Evolutionary conservation across 2,797 vertebrate species (phyloP).

Genomic region (Poecilia gillii): DNA sequence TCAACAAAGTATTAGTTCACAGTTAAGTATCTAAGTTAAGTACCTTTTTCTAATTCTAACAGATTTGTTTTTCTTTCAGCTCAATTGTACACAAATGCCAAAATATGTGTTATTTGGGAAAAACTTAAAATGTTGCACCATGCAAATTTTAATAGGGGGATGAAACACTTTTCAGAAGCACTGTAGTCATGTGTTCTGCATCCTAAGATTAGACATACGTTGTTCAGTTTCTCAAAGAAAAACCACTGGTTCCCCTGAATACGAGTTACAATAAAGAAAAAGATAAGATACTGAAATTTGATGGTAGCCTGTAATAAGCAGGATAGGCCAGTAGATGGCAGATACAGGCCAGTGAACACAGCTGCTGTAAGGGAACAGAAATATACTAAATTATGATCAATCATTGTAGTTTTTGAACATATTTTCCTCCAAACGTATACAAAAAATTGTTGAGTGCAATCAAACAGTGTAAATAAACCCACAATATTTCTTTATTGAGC

Average conservation of each 20-base stretch:
- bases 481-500: slow-evolving; percentile 16
- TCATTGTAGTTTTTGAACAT: background rate
- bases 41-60: background rate
- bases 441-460: background rate
- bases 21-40: background rate
- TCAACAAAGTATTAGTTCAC: background rate
- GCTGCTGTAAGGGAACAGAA: background rate
- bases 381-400: background rate
- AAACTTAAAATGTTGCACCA: background rate
- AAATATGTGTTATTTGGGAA: background rate
- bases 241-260: background rate
- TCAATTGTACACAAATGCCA: background rate
- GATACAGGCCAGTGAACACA: slow-evolving; percentile 37
- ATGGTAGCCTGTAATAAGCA: slow-evolving; percentile 29
- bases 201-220: background rate
- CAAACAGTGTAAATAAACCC: background rate
- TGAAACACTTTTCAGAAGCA: background rate
- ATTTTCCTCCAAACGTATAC: background rate
- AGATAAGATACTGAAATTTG: background rate
- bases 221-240: background rate
- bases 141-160: background rate
- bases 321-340: slow-evolving; percentile 66
- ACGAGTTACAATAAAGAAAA: background rate
- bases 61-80: background rate
- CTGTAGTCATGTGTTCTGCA: background rate